These are phyloP conservation scores for Lagodon rhomboides DNA, from an alignment of 2,797 vertebrate genomes.

Conservation along the genomic window DNA sequence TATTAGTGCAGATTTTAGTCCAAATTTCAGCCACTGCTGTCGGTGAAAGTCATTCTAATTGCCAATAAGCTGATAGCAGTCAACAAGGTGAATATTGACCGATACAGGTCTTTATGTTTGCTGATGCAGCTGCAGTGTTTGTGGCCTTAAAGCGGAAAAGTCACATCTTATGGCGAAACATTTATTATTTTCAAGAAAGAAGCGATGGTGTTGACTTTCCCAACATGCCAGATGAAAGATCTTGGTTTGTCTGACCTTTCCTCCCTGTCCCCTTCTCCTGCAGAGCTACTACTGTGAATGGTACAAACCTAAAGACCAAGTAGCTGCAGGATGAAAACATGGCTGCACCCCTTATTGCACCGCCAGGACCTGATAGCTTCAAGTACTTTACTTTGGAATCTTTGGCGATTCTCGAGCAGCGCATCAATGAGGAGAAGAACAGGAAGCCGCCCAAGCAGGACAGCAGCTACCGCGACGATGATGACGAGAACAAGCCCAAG, in stretches of 20 bases:
- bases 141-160: not conserved
- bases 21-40: too few species aligned
- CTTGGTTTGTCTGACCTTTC: slow-evolving; percentile 13
- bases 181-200: not conserved
- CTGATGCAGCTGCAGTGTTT: too few species aligned
- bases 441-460: slow-evolving; percentile 96
- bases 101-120: too few species aligned
- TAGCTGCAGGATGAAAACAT: slow-evolving; percentile 99
- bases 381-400: slow-evolving; percentile 95
- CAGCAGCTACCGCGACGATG: slow-evolving; percentile 97
- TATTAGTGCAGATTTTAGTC: too few species aligned
- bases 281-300: slow-evolving; percentile 91
- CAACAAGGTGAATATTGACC: too few species aligned
- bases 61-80: too few species aligned
- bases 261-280: slow-evolving; percentile 10
- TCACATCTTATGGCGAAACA: not conserved
- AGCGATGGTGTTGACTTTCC: not conserved
- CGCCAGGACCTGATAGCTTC: slow-evolving; percentile 98
- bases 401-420: slow-evolving; percentile 95
- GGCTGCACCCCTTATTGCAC: slow-evolving; percentile 97
- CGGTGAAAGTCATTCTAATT: too few species aligned
- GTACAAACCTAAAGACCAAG: slow-evolving; percentile 89
- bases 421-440: slow-evolving; percentile 94
- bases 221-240: not conserved
- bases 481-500: slow-evolving; percentile 97